Evolutionary conservation across 2,888 invertebrate genomes (phyloP).

Genomic region (Carabus problematicus): DNA sequence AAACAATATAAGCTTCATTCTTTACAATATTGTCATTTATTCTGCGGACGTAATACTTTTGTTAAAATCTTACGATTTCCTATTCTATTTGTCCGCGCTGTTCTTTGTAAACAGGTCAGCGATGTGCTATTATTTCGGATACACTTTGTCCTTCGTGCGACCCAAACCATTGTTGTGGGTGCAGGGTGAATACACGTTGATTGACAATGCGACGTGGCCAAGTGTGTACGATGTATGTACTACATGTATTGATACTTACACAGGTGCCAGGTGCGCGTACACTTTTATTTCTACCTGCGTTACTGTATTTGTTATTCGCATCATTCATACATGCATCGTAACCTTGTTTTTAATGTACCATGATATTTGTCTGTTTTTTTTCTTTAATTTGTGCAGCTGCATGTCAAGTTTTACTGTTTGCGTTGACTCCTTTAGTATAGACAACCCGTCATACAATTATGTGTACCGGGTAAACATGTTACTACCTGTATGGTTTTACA

Average conservation of each 20-base stretch:
- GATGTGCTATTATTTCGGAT: not conserved
- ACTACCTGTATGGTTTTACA: too few species aligned
- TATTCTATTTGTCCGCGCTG: too few species aligned
- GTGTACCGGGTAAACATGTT: too few species aligned
- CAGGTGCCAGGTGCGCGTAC: slow-evolving; percentile 36
- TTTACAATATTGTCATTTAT: too few species aligned
- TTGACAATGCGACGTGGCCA: slow-evolving; percentile 26
- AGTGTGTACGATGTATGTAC: slow-evolving; percentile 14
- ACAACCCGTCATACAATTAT: too few species aligned
- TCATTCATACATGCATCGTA: not conserved
- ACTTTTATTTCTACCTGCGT: slow-evolving; percentile 30
- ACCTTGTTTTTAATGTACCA: slow-evolving; percentile 17
- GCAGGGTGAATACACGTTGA: slow-evolving; percentile 18
- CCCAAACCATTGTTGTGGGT: slow-evolving; percentile 26
- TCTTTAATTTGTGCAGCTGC: slow-evolving; percentile 23
- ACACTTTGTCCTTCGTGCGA: slow-evolving; percentile 24
- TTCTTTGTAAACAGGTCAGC: not conserved
- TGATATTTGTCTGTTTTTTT: slow-evolving; percentile 16
- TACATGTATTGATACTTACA: slow-evolving; percentile 24
- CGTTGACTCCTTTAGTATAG: too few species aligned
- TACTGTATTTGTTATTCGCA: slow-evolving; percentile 19
- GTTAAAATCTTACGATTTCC: too few species aligned
- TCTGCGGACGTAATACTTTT: too few species aligned
- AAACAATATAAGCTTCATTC: too few species aligned
- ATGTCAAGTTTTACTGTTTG: too few species aligned